A percentile compares a stretch with the other conserved stretches of the same genome.
phyloP scores from a whole-genome alignment of 1,140 invertebrate species.

The Colletes latitarsis region DNA sequence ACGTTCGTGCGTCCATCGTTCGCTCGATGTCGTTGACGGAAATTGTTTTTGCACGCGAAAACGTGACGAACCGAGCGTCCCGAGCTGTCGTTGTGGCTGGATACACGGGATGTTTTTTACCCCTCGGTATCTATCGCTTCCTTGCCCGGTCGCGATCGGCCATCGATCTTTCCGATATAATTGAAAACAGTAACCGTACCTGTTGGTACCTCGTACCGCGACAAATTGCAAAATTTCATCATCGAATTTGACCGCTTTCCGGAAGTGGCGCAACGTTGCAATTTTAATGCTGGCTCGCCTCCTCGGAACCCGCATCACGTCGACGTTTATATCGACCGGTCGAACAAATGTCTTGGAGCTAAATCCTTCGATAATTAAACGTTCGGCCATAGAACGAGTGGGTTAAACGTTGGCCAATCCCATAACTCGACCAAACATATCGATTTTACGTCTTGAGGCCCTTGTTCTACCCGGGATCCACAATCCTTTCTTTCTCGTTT shows the following conservation, averaged over 20 bases:
- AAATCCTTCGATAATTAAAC: slow-evolving; percentile 39
- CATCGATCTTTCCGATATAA: not conserved
- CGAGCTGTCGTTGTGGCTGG: not conserved
- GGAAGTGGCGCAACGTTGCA: slow-evolving; percentile 1
- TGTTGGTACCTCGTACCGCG: not conserved
- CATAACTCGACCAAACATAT: not conserved
- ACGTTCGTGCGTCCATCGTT: not conserved
- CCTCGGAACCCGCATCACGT: slow-evolving; percentile 11
- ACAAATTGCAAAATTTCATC: not conserved
- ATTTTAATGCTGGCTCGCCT: not conserved
- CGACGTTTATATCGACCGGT: slow-evolving; percentile 15
- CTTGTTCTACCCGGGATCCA: not conserved
- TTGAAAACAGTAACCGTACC: not conserved
- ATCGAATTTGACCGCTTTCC: not conserved
- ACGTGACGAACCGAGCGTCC: not conserved
- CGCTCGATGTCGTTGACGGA: not conserved
- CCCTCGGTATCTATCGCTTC: no score
- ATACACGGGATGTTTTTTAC: not conserved
- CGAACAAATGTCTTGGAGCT: not conserved
- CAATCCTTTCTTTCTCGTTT: not conserved
- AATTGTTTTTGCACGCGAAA: slow-evolving; percentile 20
- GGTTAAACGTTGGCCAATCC: not conserved
- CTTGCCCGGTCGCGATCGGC: no score
- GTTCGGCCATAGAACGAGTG: not conserved
- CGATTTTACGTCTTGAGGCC: not conserved